Evolutionary conservation across 2,888 invertebrate genomes (phyloP), one percentile per base, ranked within the genome.

Genomic region (Melanargia galathea): DNA sequence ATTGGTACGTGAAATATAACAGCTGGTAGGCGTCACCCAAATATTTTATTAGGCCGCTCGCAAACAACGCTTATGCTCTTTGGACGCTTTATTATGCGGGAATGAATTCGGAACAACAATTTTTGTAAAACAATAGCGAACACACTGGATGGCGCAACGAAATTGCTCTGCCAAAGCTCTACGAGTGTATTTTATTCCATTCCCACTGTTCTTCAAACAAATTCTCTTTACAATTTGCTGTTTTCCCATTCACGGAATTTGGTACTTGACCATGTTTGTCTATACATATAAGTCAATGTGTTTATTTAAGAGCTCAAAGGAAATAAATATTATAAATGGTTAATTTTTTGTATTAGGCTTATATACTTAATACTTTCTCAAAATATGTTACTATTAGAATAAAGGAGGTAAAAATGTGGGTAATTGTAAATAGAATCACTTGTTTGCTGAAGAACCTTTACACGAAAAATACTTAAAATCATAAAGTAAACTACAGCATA

Each of bases 1-100:
- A 58, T 33, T 24, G 58, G 16, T 22, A 35, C 22, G 35, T 48
- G 35, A 22, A 46, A 46, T n/a, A 22, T 35, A 35, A 24, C 58
- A 58, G 33, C n/a, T 33, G 58, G 58, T 6, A 48, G 48, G 35
- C 58, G 58, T 35, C n/a, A 8, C 22, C 13, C 58, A 48, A 58
- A 58, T 48, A 58, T 58, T 58, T 48, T 58, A 48, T 58, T 10
- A 48, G 46, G 20, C 46, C 18, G 35, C 46, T 48, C 33, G 58
- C 46, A 58, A 58, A 58, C 58, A 58, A 58, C 48, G 58, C 58
- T 58, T 58, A 58, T 58, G 48, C 48, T 58, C 33, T 58, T 58
- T 35, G 58, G 10, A 8, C 16, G 43, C 24, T 58, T 48, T 58
- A 58, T 48, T 58, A 48, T 58, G 58, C 58, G 35, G 35, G 58